phyloP scores from a whole-genome alignment of 2,888 invertebrate species.

The Incurvaria masculella region DNA sequence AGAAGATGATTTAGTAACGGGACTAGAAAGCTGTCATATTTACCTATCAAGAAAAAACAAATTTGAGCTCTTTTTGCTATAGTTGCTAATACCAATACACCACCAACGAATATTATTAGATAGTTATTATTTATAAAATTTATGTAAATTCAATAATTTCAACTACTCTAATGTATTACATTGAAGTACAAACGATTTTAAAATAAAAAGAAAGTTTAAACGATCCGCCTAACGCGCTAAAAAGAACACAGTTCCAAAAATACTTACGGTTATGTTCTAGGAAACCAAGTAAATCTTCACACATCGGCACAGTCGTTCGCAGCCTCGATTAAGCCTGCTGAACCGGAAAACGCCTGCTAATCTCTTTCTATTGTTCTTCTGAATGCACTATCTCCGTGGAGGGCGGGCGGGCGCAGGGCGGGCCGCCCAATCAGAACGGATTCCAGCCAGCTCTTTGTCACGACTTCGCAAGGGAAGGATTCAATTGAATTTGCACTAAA shows the following conservation, averaged over 20 bases:
- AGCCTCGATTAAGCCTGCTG: conserved; percentile 22
- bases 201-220: no score
- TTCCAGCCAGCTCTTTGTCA: conserved; percentile 27
- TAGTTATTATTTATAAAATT: no score
- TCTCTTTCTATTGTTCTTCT: conserved; percentile 44
- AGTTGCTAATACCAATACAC: no score
- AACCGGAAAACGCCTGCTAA: conserved; percentile 26
- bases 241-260: conserved; percentile 6
- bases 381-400: conserved; percentile 33
- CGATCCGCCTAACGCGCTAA: conserved; percentile 5
- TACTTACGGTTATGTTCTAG: no score
- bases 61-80: no score
- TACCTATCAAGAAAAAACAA: no score
- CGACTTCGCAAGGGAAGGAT: conserved; percentile 17
- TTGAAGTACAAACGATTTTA: no score
- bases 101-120: no score
- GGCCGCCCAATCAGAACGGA: neutral
- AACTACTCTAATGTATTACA: no score
- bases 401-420: conserved; percentile 6
- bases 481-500: conserved; percentile 30
- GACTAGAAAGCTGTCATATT: no score
- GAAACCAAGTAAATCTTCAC: conserved; percentile 44
- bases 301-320: conserved; percentile 33
- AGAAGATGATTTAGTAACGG: no score
- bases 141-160: no score